These are phyloP conservation scores for Eufriesea mexicana DNA, from an alignment of 1,140 invertebrate species.

Conservation along the genomic window DNA sequence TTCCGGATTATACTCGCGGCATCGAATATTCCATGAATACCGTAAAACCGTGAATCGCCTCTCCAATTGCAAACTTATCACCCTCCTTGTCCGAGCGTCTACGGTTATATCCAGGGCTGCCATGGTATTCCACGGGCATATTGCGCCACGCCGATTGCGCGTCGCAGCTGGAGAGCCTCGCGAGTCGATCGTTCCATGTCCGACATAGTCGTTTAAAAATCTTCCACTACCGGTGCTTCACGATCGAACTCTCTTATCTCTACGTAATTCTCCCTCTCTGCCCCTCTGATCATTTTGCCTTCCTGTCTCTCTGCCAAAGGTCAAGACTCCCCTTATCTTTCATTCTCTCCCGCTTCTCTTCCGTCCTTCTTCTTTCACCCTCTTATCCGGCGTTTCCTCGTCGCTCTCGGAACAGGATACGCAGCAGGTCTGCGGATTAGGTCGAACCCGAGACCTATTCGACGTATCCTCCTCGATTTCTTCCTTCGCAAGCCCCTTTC, in stretches of 20 bases:
- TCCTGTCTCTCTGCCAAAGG: background rate
- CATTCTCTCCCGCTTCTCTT: background rate
- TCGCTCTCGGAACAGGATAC: background rate
- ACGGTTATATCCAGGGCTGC: constrained; percentile 14
- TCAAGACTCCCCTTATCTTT: background rate
- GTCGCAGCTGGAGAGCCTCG: background rate
- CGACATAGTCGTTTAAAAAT: constrained; percentile 11
- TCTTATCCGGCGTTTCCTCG: too few relatives aligned
- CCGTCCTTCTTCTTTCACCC: background rate
- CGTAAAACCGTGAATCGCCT: constrained; percentile 35
- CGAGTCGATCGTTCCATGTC: constrained; percentile 11
- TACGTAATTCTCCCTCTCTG: background rate
- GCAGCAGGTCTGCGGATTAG: background rate
- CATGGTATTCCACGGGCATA: constrained; percentile 6
- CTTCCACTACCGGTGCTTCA: background rate
- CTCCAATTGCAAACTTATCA: constrained; percentile 47
- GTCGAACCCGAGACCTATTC: background rate
- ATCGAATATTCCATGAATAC: constrained; percentile 52
- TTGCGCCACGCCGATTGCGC: constrained; percentile 3
- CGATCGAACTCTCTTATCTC: background rate
- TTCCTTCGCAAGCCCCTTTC: too few relatives aligned
- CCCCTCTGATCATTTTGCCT: background rate
- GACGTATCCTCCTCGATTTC: background rate
- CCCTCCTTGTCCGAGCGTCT: constrained; percentile 30
- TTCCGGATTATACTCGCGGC: constrained; percentile 23